phyloP scores from a whole-genome alignment of 2,888 invertebrate species.

The Scaptodrosophila latifasciaeformis region DNA sequence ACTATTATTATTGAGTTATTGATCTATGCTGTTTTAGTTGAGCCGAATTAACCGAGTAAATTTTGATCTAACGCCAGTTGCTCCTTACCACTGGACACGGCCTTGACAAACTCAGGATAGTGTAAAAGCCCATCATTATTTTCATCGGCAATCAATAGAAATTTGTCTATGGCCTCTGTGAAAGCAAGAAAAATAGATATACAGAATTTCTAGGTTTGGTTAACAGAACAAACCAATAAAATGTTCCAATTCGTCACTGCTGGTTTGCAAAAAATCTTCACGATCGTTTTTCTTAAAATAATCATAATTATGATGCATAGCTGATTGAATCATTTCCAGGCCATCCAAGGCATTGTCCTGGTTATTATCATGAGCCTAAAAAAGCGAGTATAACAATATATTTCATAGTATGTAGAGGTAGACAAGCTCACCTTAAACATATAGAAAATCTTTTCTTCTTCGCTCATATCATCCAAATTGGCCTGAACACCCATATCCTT shows the following conservation, averaged over 20 bases:
- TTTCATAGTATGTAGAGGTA: background rate
- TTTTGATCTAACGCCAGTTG: conserved; percentile 41
- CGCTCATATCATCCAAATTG: conserved; percentile 83
- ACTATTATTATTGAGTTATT: conserved; percentile 41
- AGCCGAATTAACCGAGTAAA: conserved; percentile 31
- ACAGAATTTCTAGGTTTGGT: conserved; percentile 7
- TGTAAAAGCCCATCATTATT: conserved; percentile 91
- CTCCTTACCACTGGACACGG: conserved; percentile 57
- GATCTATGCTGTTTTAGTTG: background rate
- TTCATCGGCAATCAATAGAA: conserved; percentile 87
- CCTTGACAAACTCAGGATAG: conserved; percentile 85
- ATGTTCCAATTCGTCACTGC: conserved; percentile 71
- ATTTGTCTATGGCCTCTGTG: conserved; percentile 89
- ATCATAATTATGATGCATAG: conserved; percentile 78
- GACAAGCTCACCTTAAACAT: conserved; percentile 70
- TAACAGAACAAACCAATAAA: conserved; percentile 71
- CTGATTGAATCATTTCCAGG: conserved; percentile 85
- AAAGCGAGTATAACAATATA: background rate
- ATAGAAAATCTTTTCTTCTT: conserved; percentile 81
- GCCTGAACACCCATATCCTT: conserved; percentile 79
- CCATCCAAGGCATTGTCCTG: conserved; percentile 93
- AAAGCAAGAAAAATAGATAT: background rate
- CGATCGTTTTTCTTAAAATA: conserved; percentile 71
- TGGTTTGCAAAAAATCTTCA: conserved; percentile 64
- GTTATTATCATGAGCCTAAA: conserved; percentile 87